These are phyloP conservation scores for Sinocyclocheilus anshuiensis DNA, from an alignment of 2,113 vertebrate species.

Conservation along the genomic window DNA sequence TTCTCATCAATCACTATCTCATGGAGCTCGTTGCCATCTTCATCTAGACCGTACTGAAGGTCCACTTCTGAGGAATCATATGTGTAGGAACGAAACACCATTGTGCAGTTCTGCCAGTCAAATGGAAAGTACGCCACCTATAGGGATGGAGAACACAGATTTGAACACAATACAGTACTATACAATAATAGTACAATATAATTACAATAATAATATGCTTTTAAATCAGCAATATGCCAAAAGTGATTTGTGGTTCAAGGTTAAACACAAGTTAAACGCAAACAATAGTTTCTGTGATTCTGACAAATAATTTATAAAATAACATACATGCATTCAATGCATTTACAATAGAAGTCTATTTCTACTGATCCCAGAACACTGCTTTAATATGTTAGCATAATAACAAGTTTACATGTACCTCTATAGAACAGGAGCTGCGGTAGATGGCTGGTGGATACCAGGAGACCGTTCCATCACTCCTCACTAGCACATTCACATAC, in stretches of 20 bases:
- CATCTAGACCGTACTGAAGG: slow-evolving; percentile 76
- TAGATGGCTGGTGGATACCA: slow-evolving; percentile 88
- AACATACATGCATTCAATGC: too few relatives aligned
- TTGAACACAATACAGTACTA: background rate
- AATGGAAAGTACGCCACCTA: slow-evolving; percentile 91
- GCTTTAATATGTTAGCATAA: background rate
- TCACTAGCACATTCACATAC: slow-evolving; percentile 82
- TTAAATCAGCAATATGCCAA: background rate
- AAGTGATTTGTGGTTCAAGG: background rate
- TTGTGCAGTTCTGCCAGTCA: slow-evolving; percentile 92
- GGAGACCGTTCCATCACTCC: slow-evolving; percentile 75
- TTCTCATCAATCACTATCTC: slow-evolving; percentile 88
- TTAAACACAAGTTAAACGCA: background rate
- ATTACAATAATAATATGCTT: background rate
- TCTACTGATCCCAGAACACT: background rate
- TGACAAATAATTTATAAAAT: background rate
- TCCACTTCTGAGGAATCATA: slow-evolving; percentile 86
- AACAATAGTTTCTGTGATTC: background rate
- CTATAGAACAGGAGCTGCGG: slow-evolving; percentile 83
- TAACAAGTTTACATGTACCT: slow-evolving; percentile 64
- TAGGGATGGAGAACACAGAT: background rate
- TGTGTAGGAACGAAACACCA: slow-evolving; percentile 89
- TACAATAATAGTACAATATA: background rate
- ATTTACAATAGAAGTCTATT: background rate
- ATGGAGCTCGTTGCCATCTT: slow-evolving; percentile 73